Evolutionary conservation across 2,113 vertebrate species (phyloP).

Genomic region (Lagopus leucura): DNA sequence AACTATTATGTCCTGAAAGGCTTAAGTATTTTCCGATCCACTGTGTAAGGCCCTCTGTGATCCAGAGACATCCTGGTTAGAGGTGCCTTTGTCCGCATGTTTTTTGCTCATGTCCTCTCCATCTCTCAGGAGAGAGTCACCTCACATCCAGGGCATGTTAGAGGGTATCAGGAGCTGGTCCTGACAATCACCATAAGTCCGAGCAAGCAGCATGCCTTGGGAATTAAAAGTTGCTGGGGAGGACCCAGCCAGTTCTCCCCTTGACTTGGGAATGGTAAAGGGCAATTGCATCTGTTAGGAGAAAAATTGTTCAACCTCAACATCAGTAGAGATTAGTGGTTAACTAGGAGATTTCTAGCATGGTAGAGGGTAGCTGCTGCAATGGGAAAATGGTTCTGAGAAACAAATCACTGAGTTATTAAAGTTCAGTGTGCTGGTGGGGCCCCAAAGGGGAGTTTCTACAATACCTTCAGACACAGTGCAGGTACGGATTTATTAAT

Average conservation of each 20-base stretch:
- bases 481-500: not conserved
- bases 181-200: not conserved
- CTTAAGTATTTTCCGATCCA: not conserved
- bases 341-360: not conserved
- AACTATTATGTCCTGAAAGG: not conserved
- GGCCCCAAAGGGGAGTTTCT: not conserved
- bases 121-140: not conserved
- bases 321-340: not conserved
- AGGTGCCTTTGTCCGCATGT: not conserved
- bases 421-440: not conserved
- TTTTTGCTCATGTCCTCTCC: not conserved
- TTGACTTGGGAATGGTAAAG: not conserved
- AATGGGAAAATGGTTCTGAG: not conserved
- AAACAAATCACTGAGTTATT: not conserved
- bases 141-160: not conserved
- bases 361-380: not conserved
- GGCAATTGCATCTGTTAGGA: not conserved
- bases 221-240: not conserved
- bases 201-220: not conserved
- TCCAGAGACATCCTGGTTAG: not conserved
- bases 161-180: not conserved
- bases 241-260: not conserved
- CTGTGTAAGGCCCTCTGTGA: not conserved
- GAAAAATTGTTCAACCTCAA: not conserved
- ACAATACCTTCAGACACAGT: not conserved